phyloP scores from a whole-genome alignment of 2,113 vertebrate genomes.

The Bubo bubo region DNA sequence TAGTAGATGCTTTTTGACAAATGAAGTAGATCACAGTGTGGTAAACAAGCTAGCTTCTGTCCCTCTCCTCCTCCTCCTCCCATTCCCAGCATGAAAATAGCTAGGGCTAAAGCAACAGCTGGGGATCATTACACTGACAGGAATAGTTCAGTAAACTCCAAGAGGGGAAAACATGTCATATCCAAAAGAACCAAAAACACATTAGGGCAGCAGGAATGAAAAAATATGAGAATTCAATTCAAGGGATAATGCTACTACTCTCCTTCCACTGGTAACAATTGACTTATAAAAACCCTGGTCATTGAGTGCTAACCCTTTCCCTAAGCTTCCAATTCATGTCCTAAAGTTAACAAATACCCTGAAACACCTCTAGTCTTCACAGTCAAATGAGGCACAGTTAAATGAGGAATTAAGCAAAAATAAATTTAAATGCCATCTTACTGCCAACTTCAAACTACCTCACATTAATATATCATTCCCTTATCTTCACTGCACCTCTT shows the following conservation, averaged over 20 bases:
- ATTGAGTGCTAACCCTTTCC: background rate
- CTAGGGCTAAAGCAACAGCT: slow-evolving; percentile 76
- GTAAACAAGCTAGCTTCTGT: slow-evolving; percentile 51
- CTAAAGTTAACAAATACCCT: background rate
- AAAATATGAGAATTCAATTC: background rate
- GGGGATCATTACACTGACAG: slow-evolving; percentile 77
- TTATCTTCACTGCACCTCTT: background rate
- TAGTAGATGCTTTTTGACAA: background rate
- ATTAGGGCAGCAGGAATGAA: slow-evolving; percentile 48
- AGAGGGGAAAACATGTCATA: slow-evolving; percentile 65
- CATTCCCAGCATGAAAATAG: slow-evolving; percentile 64
- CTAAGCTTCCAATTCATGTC: background rate
- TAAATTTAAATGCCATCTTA: background rate
- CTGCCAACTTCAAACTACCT: background rate
- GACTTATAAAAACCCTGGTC: background rate
- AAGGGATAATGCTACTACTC: background rate
- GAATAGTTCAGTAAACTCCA: slow-evolving; percentile 77
- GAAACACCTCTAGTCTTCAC: background rate
- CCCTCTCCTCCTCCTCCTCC: slow-evolving; percentile 34
- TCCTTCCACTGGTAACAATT: background rate
- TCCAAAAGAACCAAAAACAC: slow-evolving; percentile 54
- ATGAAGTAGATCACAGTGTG: background rate
- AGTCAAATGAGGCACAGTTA: background rate
- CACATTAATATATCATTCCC: background rate
- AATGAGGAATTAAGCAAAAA: background rate